A percentile compares a stretch with the other conserved stretches of the same genome.
These are phyloP conservation scores for Ctenicera cuprea DNA, from an alignment of 2,888 invertebrate species.

Conservation along the genomic window DNA sequence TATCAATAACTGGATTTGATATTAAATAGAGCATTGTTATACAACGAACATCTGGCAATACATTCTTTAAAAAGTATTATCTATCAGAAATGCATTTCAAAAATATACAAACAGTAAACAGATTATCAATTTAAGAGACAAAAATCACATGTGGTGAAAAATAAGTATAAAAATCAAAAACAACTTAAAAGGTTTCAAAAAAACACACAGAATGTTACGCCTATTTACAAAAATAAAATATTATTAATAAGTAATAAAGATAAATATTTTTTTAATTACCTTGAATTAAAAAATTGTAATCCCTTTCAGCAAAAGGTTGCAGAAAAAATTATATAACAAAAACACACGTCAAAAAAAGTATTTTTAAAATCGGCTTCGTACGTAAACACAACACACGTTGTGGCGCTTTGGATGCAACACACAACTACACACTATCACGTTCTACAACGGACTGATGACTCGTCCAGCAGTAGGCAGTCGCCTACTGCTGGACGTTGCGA, in stretches of 20 bases:
- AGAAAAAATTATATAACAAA: constrained; percentile 4
- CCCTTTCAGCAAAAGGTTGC: neutral
- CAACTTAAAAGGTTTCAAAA: too few species aligned
- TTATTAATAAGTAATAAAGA: too few species aligned
- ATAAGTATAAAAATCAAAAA: too few species aligned
- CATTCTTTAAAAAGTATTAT: neutral
- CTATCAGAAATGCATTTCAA: neutral
- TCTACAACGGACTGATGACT: neutral
- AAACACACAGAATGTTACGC: too few species aligned
- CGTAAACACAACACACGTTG: constrained; percentile 19
- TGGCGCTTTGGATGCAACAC: neutral
- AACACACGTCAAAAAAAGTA: constrained; percentile 2
- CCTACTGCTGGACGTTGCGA: neutral
- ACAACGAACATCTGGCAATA: neutral
- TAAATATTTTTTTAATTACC: too few species aligned
- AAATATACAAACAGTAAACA: too few species aligned
- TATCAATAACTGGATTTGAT: neutral
- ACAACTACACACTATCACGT: constrained; percentile 3
- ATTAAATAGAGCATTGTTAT: neutral
- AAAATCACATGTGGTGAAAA: too few species aligned
- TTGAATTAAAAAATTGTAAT: too few species aligned
- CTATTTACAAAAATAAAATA: too few species aligned
- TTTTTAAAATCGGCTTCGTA: neutral
- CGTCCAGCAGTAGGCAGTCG: too few species aligned
- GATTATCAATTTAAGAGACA: too few species aligned